Conservation (phyloP, 2,797 vertebrate genomes). For the Sorex maritimensis region DNA sequence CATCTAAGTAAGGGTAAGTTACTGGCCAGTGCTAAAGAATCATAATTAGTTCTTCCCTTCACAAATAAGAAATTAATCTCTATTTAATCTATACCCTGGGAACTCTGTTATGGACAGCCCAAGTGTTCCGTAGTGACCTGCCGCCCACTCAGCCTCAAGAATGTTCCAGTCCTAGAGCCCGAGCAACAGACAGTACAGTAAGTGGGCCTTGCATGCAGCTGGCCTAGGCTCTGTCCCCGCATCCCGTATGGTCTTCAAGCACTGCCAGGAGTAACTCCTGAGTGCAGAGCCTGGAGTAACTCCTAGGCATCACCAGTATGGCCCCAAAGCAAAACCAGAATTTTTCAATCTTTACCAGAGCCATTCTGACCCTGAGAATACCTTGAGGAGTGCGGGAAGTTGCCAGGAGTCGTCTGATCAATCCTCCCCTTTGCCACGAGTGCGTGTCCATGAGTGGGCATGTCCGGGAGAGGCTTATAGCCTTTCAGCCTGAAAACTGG, state of each 20-base stretch:
- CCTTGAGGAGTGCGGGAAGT: neutral
- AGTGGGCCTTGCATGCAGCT: too few species aligned
- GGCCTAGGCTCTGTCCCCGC: too few species aligned
- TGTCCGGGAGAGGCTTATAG: too few species aligned
- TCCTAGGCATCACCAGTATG: neutral
- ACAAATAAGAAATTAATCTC: neutral
- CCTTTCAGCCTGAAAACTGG: neutral
- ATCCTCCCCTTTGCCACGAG: too few species aligned
- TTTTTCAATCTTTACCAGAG: neutral
- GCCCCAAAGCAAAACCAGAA: neutral
- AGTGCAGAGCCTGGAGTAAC: too few species aligned
- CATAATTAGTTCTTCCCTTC: neutral
- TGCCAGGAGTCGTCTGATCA: neutral
- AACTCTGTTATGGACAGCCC: neutral
- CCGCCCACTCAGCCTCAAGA: neutral
- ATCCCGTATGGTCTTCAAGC: too few species aligned
- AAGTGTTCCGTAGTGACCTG: neutral
- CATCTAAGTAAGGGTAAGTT: neutral
- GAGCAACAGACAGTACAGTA: too few species aligned
- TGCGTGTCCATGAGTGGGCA: too few species aligned
- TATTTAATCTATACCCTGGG: neutral
- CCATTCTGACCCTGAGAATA: neutral
- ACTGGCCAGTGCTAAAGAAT: neutral
- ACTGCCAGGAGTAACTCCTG: too few species aligned
- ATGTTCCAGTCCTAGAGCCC: too few species aligned